phyloP scores from a whole-genome alignment of 2,797 vertebrate species.

The Schizothorax lantsangensis region DNA sequence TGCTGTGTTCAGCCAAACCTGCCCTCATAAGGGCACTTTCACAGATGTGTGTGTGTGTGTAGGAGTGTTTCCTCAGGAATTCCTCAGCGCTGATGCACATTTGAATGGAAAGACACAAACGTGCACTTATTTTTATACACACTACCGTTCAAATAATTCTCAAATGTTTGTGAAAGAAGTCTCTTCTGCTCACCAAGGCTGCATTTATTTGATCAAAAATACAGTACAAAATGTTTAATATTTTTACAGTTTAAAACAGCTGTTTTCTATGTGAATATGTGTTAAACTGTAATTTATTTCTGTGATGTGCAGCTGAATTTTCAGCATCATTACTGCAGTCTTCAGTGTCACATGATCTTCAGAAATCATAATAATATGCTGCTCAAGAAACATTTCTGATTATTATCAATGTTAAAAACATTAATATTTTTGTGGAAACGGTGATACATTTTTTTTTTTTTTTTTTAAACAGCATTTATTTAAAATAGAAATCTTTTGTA shows the following conservation, averaged over 20 bases:
- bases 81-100: not conserved
- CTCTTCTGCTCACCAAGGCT: not conserved
- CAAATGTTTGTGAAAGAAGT: not conserved
- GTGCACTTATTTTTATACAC: not conserved
- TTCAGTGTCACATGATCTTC: no score
- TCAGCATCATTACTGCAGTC: no score
- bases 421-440: not conserved
- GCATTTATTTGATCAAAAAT: not conserved
- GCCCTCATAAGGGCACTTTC: slow-evolving; percentile 22
- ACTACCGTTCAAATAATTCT: not conserved
- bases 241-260: not conserved
- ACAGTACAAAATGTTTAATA: not conserved
- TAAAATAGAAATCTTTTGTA: no score
- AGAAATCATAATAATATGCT: no score
- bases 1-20: slow-evolving; percentile 13
- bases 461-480: no score
- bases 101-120: not conserved
- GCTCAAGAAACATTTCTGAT: no score
- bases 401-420: not conserved
- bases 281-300: no score
- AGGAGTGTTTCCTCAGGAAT: slow-evolving; percentile 13
- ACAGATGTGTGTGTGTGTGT: not conserved
- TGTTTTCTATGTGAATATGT: not conserved
- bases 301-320: no score
- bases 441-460: not conserved